Percentiles rank a stretch among this genome's conserved stretches.
These are phyloP conservation scores for Apomyelois bistriatella DNA, from an alignment of 2,888 invertebrate genomes.

Conservation along the genomic window DNA sequence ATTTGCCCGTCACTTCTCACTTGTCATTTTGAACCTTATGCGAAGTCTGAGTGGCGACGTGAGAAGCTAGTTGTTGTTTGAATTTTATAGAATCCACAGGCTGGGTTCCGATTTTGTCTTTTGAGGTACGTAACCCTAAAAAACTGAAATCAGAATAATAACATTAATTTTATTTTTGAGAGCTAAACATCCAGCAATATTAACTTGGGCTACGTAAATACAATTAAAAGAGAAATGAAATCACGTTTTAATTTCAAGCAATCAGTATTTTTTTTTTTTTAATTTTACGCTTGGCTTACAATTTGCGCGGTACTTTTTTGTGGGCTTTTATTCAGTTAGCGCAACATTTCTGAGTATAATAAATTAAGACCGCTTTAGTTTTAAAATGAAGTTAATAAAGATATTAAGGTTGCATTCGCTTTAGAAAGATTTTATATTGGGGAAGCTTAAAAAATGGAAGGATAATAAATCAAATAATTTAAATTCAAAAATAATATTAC, in stretches of 20 bases:
- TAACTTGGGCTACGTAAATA: constrained; percentile 10
- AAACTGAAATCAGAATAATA: constrained; percentile 9
- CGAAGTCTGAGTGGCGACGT: too few species aligned
- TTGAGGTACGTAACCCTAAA: too few species aligned
- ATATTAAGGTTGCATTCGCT: not conserved
- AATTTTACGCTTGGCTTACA: not conserved
- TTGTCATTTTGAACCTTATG: too few species aligned
- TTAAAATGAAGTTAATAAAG: not conserved
- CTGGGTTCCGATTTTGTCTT: too few species aligned
- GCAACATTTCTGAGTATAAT: not conserved
- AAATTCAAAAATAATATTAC: too few species aligned
- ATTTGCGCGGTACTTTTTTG: not conserved
- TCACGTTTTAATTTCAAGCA: constrained; percentile 8
- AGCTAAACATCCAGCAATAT: constrained; percentile 8
- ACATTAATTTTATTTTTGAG: constrained; percentile 11
- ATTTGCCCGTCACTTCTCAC: too few species aligned
- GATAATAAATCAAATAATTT: too few species aligned
- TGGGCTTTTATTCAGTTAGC: not conserved
- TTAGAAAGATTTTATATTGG: too few species aligned
- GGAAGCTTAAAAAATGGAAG: too few species aligned
- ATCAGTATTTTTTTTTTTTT: not conserved
- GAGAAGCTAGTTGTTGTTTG: too few species aligned
- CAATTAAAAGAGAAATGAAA: constrained; percentile 9
- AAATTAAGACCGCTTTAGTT: constrained; percentile 3
- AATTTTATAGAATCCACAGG: too few species aligned